Evolutionary conservation across 2,113 vertebrate genomes (phyloP).

Genomic region (Campylomormyrus tamandua): DNA sequence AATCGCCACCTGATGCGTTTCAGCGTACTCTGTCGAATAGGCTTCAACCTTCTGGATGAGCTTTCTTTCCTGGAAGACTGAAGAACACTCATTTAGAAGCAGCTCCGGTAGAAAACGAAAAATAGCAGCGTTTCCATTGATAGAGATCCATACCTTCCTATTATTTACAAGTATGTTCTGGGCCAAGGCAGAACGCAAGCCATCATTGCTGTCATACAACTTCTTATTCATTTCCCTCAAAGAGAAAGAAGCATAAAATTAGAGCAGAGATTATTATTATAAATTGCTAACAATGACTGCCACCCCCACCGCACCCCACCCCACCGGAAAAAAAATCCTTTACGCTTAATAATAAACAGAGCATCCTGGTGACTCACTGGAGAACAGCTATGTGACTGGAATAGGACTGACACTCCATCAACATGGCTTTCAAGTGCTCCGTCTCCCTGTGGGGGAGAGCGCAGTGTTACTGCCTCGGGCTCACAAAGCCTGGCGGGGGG

Average conservation of each 20-base stretch:
- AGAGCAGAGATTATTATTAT: not conserved
- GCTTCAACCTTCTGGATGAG: slow-evolving; percentile 44
- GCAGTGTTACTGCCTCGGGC: not conserved
- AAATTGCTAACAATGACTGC: not conserved
- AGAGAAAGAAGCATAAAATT: not conserved
- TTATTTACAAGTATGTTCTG: slow-evolving; percentile 35
- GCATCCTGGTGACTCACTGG: slow-evolving; percentile 41
- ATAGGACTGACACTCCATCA: slow-evolving; percentile 48
- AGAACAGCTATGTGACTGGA: slow-evolving; percentile 51
- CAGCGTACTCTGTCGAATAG: slow-evolving; percentile 50
- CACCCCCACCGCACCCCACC: not conserved
- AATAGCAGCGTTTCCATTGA: not conserved
- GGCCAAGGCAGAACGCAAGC: slow-evolving; percentile 44
- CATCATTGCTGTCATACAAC: slow-evolving; percentile 62
- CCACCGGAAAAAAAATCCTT: not conserved
- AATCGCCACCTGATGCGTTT: slow-evolving; percentile 44
- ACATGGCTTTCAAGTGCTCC: slow-evolving; percentile 40
- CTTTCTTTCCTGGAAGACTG: slow-evolving; percentile 49
- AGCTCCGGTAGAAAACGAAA: not conserved
- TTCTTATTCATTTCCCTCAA: slow-evolving; percentile 57
- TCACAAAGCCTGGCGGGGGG: not conserved
- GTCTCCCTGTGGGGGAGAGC: slow-evolving; percentile 46
- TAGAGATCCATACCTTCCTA: slow-evolving; percentile 33
- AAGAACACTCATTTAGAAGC: not conserved
- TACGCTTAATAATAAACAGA: not conserved